Conservation (phyloP, 2,113 vertebrate species). For the Zosterops borbonicus region DNA sequence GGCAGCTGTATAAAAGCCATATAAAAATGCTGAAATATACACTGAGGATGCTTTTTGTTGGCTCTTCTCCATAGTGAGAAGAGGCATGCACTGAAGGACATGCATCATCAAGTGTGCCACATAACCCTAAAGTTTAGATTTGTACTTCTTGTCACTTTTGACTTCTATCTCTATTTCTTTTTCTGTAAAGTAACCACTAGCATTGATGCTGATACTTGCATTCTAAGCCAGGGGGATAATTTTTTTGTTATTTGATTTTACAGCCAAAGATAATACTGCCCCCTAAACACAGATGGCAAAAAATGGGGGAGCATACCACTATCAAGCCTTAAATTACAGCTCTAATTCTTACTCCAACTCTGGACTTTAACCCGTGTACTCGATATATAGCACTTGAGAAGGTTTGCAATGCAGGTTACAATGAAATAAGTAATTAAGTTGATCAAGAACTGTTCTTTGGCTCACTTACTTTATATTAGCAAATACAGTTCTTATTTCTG, state of each 20-base stretch:
- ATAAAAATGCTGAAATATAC: background rate
- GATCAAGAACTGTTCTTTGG: background rate
- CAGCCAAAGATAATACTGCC: background rate
- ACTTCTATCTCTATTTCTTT: background rate
- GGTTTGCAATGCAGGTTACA: background rate
- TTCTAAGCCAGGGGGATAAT: background rate
- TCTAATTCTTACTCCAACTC: background rate
- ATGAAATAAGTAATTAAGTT: background rate
- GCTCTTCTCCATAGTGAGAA: background rate
- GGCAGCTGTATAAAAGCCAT: background rate
- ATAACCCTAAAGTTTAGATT: background rate
- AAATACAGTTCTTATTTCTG: background rate
- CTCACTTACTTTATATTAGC: background rate
- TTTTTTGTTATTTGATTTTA: background rate
- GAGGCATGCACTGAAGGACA: background rate
- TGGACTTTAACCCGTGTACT: background rate
- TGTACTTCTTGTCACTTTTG: background rate
- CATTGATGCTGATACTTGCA: background rate
- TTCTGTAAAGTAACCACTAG: background rate
- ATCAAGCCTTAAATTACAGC: background rate
- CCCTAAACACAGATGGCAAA: background rate
- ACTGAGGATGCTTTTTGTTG: background rate
- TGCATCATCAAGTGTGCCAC: background rate
- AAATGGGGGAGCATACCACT: background rate
- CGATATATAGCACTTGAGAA: background rate